Percentiles rank a stretch among this genome's conserved stretches.
These are phyloP conservation scores for Anolis apletophallus DNA, from an alignment of 2,797 vertebrate species.

Conservation along the genomic window DNA sequence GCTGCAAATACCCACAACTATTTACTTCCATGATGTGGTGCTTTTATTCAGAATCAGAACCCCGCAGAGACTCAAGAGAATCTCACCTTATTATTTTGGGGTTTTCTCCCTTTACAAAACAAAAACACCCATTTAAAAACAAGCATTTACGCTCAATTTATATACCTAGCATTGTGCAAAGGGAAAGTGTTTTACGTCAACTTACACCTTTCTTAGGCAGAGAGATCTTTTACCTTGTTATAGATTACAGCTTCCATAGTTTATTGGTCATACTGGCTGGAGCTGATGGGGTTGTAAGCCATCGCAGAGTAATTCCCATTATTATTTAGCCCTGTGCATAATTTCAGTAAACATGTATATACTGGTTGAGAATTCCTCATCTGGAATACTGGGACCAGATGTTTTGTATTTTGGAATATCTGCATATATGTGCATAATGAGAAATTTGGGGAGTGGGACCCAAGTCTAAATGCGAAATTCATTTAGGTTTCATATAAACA, in stretches of 20 bases:
- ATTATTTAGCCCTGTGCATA: neutral
- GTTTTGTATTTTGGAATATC: too few species aligned
- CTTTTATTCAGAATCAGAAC: neutral
- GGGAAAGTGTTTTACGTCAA: neutral
- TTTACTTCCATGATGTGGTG: neutral
- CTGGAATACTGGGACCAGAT: too few species aligned
- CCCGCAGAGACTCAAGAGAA: neutral
- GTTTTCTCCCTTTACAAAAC: neutral
- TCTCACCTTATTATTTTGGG: neutral
- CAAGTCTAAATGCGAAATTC: too few species aligned
- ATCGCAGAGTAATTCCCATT: neutral
- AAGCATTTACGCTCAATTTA: neutral
- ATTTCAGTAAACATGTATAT: neutral
- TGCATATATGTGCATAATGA: too few species aligned
- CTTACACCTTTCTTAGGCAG: neutral
- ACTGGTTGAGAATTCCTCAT: too few species aligned
- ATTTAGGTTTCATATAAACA: too few species aligned
- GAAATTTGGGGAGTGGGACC: too few species aligned
- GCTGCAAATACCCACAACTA: neutral
- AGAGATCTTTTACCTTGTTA: neutral
- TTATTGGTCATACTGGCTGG: neutral
- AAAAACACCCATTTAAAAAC: neutral
- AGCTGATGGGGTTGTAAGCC: neutral
- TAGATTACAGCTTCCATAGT: too few species aligned
- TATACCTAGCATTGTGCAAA: neutral